Evolutionary conservation across 2,888 invertebrate genomes (phyloP).

Genomic region (Cheilosia pagana): DNA sequence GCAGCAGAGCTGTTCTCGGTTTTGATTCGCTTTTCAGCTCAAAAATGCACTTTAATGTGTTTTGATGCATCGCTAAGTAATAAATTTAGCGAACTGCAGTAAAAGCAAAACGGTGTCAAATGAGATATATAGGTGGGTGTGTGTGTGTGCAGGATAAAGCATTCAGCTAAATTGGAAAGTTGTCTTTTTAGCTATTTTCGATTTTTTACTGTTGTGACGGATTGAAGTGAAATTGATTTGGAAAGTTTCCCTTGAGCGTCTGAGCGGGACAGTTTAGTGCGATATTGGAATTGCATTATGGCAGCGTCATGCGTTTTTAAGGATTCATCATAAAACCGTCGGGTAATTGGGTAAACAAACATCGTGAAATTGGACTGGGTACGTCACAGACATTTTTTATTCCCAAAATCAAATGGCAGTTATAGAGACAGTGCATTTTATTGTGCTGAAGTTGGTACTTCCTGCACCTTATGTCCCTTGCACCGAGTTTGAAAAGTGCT

Average conservation of each 20-base stretch:
- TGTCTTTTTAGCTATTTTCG: conserved; percentile 25
- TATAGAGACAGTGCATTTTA: no score
- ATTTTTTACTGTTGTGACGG: conserved; percentile 24
- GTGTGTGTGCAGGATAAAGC: neutral
- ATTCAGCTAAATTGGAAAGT: conserved; percentile 23
- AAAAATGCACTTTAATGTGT: conserved; percentile 38
- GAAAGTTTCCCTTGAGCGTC: neutral
- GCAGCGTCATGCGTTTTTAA: conserved; percentile 26
- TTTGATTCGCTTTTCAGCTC: conserved; percentile 1
- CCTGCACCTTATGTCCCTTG: no score
- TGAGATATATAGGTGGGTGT: neutral
- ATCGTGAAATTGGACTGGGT: neutral
- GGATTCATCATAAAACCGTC: conserved; percentile 17
- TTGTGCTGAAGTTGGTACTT: no score
- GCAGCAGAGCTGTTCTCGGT: conserved; percentile 9
- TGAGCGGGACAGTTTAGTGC: neutral
- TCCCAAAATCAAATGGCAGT: no score
- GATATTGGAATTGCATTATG: conserved; percentile 36
- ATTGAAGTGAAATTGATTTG: conserved; percentile 49
- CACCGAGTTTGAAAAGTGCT: no score
- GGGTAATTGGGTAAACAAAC: conserved; percentile 7
- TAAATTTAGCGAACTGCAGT: conserved; percentile 31
- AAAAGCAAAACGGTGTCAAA: neutral
- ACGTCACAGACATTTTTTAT: no score
- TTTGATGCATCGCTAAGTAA: conserved; percentile 53